Evolutionary conservation across 2,113 vertebrate genomes (phyloP).

Genomic region (Brienomyrus longianalis): DNA sequence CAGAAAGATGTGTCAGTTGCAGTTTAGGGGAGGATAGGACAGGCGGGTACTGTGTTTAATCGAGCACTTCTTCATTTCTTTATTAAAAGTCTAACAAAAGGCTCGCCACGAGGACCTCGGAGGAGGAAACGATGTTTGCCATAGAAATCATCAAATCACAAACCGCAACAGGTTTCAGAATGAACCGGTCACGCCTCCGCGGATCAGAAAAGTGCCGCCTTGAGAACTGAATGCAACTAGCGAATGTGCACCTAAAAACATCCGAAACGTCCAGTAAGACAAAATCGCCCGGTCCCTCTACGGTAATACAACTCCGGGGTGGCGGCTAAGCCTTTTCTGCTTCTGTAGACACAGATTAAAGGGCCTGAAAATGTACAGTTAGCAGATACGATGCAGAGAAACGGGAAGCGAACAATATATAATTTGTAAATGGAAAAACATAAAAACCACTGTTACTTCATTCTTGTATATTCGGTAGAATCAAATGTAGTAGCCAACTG

Average conservation of each 20-base stretch:
- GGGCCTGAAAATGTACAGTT: background rate
- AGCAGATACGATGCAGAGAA: background rate
- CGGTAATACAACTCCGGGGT: background rate
- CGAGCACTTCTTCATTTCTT: background rate
- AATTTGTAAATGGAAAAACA: background rate
- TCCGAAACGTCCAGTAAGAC: background rate
- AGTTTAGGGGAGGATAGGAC: background rate
- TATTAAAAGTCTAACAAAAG: background rate
- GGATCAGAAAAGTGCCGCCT: background rate
- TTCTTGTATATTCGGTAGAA: background rate
- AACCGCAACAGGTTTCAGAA: slow-evolving; percentile 11
- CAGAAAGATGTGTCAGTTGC: background rate
- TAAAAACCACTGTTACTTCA: background rate
- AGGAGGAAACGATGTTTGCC: slow-evolving; percentile 3
- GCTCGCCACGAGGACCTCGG: background rate
- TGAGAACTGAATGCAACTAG: background rate
- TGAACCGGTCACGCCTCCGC: background rate
- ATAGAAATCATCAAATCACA: background rate
- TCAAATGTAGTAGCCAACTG: background rate
- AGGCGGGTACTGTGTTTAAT: background rate
- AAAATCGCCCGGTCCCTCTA: background rate
- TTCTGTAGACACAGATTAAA: background rate
- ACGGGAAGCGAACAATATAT: background rate
- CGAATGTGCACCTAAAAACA: background rate
- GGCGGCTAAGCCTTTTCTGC: background rate